These are phyloP conservation scores for Scaptomyza hsui DNA, from an alignment of 1,140 invertebrate species.

Conservation along the genomic window DNA sequence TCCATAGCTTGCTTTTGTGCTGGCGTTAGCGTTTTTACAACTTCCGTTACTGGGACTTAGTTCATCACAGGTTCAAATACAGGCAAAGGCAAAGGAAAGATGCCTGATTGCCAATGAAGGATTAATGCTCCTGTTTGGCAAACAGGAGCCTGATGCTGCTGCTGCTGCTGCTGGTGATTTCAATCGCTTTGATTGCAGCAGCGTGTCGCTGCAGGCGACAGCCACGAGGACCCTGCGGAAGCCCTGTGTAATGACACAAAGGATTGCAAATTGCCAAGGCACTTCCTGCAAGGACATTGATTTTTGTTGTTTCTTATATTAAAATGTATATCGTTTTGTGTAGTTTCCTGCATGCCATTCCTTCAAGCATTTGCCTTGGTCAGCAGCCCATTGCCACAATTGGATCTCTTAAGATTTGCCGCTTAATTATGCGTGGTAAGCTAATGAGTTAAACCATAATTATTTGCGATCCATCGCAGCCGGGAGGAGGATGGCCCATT, in stretches of 20 bases:
- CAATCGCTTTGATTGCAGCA: conserved; percentile 71
- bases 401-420: conserved; percentile 26
- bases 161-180: conserved; percentile 56
- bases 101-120: conserved; percentile 78
- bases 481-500: conserved; percentile 21
- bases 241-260: conserved; percentile 83
- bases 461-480: conserved; percentile 49
- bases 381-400: conserved; percentile 16
- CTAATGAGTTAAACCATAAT: conserved; percentile 64
- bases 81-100: conserved; percentile 18
- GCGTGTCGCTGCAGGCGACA: conserved; percentile 70
- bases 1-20: conserved; percentile 75
- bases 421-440: conserved; percentile 58
- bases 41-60: conserved; percentile 60
- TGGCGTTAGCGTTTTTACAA: conserved; percentile 77
- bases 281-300: conserved; percentile 78
- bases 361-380: conserved; percentile 1
- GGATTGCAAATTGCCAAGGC: conserved; percentile 81
- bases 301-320: conserved; percentile 46
- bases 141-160: conserved; percentile 30
- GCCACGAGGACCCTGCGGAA: conserved; percentile 57
- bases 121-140: conserved; percentile 60
- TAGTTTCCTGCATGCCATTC: conserved; percentile 8
- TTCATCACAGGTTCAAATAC: conserved; percentile 66
- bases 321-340: conserved; percentile 10